These are phyloP conservation scores for Bryconaethiops microstoma DNA, from an alignment of 2,797 vertebrate species.

Conservation along the genomic window DNA sequence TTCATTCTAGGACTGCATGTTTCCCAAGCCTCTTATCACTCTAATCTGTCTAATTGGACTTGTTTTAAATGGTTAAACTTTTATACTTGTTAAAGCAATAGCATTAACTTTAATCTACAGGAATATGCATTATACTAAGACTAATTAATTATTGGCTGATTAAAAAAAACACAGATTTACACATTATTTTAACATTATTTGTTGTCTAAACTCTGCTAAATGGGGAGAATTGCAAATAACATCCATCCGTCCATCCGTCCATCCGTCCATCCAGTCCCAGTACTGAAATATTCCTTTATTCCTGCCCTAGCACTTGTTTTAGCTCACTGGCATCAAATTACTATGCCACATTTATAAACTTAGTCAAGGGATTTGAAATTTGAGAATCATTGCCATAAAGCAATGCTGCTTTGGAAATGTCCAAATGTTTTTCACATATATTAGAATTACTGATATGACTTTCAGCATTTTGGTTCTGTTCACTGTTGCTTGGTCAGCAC, in stretches of 20 bases:
- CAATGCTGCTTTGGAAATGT: constrained; percentile 21
- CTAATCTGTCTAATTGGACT: not conserved
- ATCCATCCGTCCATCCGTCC: too few relatives aligned
- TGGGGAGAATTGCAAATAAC: not conserved
- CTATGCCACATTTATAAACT: not conserved
- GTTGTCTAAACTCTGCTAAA: not conserved
- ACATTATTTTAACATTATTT: not conserved
- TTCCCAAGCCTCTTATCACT: not conserved
- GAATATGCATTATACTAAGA: not conserved
- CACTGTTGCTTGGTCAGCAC: constrained; percentile 62
- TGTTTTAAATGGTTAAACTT: not conserved
- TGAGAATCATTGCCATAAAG: not conserved
- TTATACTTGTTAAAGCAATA: not conserved
- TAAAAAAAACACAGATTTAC: not conserved
- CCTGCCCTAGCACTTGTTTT: not conserved
- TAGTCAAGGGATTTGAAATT: not conserved
- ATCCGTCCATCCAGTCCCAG: not conserved
- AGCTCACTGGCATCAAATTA: not conserved
- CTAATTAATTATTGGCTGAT: not conserved
- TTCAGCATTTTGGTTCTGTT: constrained; percentile 42
- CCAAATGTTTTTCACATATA: constrained; percentile 11
- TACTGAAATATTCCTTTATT: not conserved
- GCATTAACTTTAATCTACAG: not conserved
- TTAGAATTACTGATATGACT: constrained; percentile 32
- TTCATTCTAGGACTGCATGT: not conserved